Evolutionary conservation across 2,888 invertebrate species (phyloP).

Genomic region (Cremastobaeus sp.): DNA sequence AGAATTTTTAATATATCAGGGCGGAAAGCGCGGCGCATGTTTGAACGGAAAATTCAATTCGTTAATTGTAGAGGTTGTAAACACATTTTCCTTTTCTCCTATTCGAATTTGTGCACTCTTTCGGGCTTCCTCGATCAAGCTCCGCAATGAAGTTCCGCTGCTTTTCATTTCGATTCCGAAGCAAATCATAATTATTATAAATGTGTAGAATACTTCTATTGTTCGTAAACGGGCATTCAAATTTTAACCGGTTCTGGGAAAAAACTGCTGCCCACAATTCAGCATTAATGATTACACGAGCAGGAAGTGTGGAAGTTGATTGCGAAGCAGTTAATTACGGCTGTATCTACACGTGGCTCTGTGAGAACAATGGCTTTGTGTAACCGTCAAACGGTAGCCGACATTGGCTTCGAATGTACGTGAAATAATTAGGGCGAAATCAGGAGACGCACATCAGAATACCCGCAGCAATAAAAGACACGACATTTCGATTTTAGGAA

Average conservation of each 20-base stretch:
- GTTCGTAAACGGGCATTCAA: slow-evolving; percentile 50
- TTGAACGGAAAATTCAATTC: slow-evolving; percentile 23
- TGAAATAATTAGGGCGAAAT: slow-evolving; percentile 72
- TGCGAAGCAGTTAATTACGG: slow-evolving; percentile 71
- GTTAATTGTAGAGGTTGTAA: slow-evolving; percentile 14
- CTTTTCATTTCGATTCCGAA: slow-evolving; percentile 27
- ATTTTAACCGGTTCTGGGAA: slow-evolving; percentile 32
- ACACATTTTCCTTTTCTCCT: background rate
- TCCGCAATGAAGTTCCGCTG: slow-evolving; percentile 19
- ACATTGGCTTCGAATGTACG: slow-evolving; percentile 71
- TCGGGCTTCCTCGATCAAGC: slow-evolving; percentile 1
- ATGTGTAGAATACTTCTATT: slow-evolving; percentile 39
- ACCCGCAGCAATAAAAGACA: slow-evolving; percentile 26
- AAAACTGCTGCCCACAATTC: slow-evolving; percentile 51
- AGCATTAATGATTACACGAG: slow-evolving; percentile 58
- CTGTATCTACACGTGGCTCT: slow-evolving; percentile 66
- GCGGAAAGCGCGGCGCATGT: slow-evolving; percentile 7
- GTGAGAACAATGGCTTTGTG: slow-evolving; percentile 72
- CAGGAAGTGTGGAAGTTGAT: slow-evolving; percentile 65
- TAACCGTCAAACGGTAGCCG: slow-evolving; percentile 70
- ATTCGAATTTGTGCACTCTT: background rate
- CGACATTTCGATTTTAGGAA: slow-evolving; percentile 26
- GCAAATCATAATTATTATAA: slow-evolving; percentile 49
- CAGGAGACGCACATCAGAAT: slow-evolving; percentile 53
- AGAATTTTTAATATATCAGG: slow-evolving; percentile 29